Conservation (phyloP, 1,140 invertebrate species). For the Akabosia matsudoensis region DNA sequence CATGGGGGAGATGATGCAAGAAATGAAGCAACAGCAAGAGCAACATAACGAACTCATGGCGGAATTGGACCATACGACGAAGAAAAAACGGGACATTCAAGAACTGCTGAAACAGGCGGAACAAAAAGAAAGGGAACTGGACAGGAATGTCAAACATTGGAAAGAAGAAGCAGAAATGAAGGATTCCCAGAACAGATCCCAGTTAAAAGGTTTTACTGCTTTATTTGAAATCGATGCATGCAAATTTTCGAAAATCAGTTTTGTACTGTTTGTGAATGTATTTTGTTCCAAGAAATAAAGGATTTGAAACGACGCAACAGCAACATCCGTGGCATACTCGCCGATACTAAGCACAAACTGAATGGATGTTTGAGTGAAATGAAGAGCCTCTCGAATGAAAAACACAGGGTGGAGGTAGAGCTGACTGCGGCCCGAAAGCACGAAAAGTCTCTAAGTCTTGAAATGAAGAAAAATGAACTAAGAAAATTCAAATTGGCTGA, state of each 20-base stretch:
- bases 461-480: slow-evolving; percentile 32
- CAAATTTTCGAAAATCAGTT: neutral
- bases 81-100: neutral
- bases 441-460: slow-evolving; percentile 25
- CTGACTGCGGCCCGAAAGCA: slow-evolving; percentile 28
- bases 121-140: slow-evolving; percentile 29
- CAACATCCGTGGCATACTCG: slow-evolving; percentile 27
- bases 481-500: neutral
- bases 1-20: slow-evolving; percentile 25
- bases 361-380: slow-evolving; percentile 25
- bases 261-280: too few species aligned
- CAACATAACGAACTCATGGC: slow-evolving; percentile 2
- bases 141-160: slow-evolving; percentile 34
- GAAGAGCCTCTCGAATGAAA: slow-evolving; percentile 13
- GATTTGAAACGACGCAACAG: slow-evolving; percentile 32
- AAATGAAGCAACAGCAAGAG: slow-evolving; percentile 23
- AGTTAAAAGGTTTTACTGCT: neutral
- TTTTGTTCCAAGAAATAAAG: too few species aligned
- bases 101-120: neutral
- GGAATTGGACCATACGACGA: slow-evolving; percentile 21
- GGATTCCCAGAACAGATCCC: neutral
- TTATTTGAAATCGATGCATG: neutral
- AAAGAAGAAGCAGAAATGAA: slow-evolving; percentile 38
- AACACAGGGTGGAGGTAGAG: slow-evolving; percentile 23
- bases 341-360: slow-evolving; percentile 20